A percentile compares a stretch with the other conserved stretches of the same genome.
Evolutionary conservation across 2,797 vertebrate genomes (phyloP).

Genomic region (Cossypha niveicapilla): DNA sequence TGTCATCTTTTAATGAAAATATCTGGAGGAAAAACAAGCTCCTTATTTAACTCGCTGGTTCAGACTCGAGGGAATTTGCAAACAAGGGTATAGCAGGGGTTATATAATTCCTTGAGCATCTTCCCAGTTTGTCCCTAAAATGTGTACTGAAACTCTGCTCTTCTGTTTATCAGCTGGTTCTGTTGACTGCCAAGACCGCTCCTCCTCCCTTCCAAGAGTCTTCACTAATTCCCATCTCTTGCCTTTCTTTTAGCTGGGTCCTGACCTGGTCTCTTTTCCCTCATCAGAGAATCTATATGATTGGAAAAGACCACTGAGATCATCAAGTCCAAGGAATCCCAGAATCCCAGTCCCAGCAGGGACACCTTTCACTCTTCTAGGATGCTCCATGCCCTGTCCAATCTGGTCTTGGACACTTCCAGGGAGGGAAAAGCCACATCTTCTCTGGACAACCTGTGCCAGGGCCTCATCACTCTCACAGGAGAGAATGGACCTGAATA

Average conservation of each 20-base stretch:
- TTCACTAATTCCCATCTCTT: background rate
- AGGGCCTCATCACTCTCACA: background rate
- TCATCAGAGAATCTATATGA: background rate
- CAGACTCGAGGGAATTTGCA: background rate
- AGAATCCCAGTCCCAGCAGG: background rate
- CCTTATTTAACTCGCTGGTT: background rate
- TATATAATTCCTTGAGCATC: background rate
- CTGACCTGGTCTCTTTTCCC: background rate
- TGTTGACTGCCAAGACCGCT: background rate
- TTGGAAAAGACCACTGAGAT: background rate
- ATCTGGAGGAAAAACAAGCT: background rate
- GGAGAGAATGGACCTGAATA: background rate
- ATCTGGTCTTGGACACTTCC: background rate
- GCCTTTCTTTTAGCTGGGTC: background rate
- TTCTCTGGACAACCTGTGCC: background rate
- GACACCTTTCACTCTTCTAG: background rate
- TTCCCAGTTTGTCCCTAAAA: background rate
- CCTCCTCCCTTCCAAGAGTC: background rate
- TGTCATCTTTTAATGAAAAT: background rate
- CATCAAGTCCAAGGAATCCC: background rate
- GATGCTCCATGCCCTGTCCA: accelerated
- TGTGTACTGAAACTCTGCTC: background rate
- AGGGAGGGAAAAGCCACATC: background rate
- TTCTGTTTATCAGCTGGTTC: background rate
- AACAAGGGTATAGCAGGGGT: background rate